Evolutionary conservation across 1,140 invertebrate species (phyloP).

Genomic region (Cydia pomonella): DNA sequence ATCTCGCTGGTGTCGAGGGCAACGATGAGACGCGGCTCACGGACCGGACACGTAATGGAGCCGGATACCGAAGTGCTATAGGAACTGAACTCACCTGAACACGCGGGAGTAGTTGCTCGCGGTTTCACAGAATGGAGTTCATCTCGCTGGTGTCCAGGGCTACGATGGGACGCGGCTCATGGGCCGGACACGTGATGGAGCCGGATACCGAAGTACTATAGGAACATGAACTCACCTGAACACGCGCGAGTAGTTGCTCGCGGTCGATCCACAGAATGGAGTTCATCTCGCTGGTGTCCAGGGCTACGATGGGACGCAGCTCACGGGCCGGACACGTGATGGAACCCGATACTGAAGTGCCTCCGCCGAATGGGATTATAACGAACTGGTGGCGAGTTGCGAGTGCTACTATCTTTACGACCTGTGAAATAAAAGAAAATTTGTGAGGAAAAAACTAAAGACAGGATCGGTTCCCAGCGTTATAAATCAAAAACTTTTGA

Average conservation of each 20-base stretch:
- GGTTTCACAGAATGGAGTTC: constrained; percentile 96
- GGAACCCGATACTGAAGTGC: constrained; percentile 96
- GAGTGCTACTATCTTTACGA: constrained; percentile 88
- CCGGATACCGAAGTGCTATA: constrained; percentile 98
- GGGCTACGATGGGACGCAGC: constrained; percentile 90
- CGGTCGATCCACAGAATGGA: constrained; percentile 96
- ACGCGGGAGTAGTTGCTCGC: constrained; percentile 85
- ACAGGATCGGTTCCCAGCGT: background rate
- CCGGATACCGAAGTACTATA: constrained; percentile 98
- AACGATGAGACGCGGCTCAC: constrained; percentile 92
- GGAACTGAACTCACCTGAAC: constrained; percentile 65
- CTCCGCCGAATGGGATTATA: constrained; percentile 97
- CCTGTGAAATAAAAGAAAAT: constrained; percentile 48
- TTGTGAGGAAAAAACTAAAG: background rate
- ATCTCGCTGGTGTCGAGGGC: constrained; percentile 97
- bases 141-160: constrained; percentile 97
- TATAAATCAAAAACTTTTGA: too few species aligned
- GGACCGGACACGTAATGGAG: constrained; percentile 91
- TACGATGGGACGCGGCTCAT: constrained; percentile 93
- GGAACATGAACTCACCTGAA: constrained; percentile 66
- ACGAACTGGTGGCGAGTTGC: constrained; percentile 90
- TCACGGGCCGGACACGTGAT: constrained; percentile 93
- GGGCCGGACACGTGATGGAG: constrained; percentile 91
- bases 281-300: constrained; percentile 98
- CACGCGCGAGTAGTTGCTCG: constrained; percentile 84